Percentiles rank a stretch among this genome's conserved stretches.
phyloP scores from a whole-genome alignment of 1,140 invertebrate species.

The Atta colombica region DNA sequence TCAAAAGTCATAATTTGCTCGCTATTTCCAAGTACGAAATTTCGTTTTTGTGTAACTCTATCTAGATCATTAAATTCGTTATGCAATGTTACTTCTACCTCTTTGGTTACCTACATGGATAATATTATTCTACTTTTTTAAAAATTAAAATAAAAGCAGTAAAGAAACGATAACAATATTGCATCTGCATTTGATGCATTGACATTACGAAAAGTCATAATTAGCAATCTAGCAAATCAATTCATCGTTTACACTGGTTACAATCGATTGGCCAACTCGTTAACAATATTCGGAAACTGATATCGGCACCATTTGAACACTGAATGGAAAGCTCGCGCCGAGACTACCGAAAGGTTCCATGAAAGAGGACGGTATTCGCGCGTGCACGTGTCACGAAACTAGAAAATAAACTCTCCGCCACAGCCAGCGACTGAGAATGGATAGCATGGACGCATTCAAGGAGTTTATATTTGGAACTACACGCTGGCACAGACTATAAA shows the following conservation, averaged over 20 bases:
- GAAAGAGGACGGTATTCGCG: slow-evolving; percentile 63
- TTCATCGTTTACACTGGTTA: slow-evolving; percentile 37
- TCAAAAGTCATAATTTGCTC: slow-evolving; percentile 11
- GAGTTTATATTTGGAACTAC: slow-evolving; percentile 84
- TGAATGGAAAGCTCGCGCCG: slow-evolving; percentile 32
- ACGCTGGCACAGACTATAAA: slow-evolving; percentile 75
- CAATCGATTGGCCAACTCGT: slow-evolving; percentile 30
- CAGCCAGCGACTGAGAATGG: slow-evolving; percentile 72
- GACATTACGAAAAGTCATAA: slow-evolving; percentile 27
- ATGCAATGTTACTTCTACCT: background rate
- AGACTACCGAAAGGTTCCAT: slow-evolving; percentile 37
- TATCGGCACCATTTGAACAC: slow-evolving; percentile 24
- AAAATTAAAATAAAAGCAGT: background rate
- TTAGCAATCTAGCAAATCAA: slow-evolving; percentile 21
- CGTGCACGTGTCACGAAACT: slow-evolving; percentile 79
- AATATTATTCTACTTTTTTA: background rate
- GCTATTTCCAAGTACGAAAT: background rate
- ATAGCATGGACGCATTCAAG: slow-evolving; percentile 75
- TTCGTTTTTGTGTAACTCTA: background rate
- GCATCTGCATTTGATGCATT: background rate
- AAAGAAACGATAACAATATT: background rate
- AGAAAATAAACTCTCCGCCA: slow-evolving; percentile 80
- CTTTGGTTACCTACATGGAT: too few species aligned
- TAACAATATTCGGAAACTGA: slow-evolving; percentile 51
- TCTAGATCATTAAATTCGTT: background rate